Percentiles rank a stretch among this genome's conserved stretches.
phyloP scores from a whole-genome alignment of 1,140 invertebrate species.

The Bombus affinis region DNA sequence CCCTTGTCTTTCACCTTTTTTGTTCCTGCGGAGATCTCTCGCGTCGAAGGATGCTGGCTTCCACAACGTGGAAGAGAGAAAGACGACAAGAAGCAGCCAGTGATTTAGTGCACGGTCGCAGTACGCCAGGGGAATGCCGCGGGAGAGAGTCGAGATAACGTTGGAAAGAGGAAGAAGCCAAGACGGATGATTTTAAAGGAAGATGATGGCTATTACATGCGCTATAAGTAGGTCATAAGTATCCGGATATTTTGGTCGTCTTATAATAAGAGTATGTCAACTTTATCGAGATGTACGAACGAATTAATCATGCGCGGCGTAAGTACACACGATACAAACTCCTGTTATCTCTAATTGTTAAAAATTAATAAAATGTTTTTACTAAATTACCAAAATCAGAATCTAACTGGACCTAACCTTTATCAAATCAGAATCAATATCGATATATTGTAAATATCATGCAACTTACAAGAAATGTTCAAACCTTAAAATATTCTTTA shows the following conservation, averaged over 20 bases:
- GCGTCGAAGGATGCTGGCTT: neutral
- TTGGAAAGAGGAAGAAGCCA: slow-evolving; percentile 23
- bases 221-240: neutral
- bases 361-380: too few relatives aligned
- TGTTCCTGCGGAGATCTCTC: slow-evolving; percentile 33
- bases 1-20: slow-evolving; percentile 40
- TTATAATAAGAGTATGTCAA: neutral
- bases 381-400: too few relatives aligned
- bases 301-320: too few relatives aligned
- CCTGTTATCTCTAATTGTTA: too few relatives aligned
- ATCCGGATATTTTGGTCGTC: neutral
- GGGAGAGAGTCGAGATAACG: slow-evolving; percentile 35
- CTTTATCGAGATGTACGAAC: neutral
- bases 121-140: slow-evolving; percentile 54
- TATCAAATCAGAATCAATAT: too few relatives aligned
- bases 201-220: slow-evolving; percentile 20
- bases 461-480: too few relatives aligned
- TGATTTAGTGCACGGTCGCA: slow-evolving; percentile 72
- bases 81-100: slow-evolving; percentile 63
- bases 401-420: too few relatives aligned
- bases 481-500: neutral
- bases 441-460: too few relatives aligned
- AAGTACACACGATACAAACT: too few relatives aligned
- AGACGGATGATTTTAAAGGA: slow-evolving; percentile 27
- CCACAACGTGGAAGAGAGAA: slow-evolving; percentile 6